Conservation (phyloP, 2,797 vertebrate genomes). For the Heteromormyrus szaboi region DNA sequence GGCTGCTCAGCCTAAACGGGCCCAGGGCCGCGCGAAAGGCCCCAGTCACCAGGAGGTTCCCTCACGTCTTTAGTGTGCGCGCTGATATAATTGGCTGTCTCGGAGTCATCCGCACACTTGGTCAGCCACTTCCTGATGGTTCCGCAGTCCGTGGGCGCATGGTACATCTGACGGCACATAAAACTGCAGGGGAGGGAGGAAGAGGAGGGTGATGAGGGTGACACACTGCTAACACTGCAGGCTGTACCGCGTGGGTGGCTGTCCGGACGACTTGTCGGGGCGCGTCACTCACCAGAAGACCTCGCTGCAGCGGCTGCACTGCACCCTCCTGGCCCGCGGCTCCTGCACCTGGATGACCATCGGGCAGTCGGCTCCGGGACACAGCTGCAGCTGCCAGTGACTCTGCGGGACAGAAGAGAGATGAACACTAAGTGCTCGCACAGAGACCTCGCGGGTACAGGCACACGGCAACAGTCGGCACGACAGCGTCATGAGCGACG, state of each 20-base stretch:
- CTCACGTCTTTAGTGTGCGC: conserved; percentile 99
- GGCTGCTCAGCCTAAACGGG: not conserved
- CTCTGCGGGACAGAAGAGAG: conserved; percentile 56
- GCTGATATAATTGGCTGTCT: conserved; percentile 99
- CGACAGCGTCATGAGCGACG: not conserved
- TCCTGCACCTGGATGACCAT: conserved; percentile 98
- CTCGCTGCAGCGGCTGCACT: conserved; percentile 92
- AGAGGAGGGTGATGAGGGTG: not conserved
- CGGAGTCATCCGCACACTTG: conserved; percentile 97
- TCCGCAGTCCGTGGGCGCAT: conserved; percentile 93
- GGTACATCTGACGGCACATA: conserved; percentile 99
- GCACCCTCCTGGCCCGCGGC: conserved; percentile 88
- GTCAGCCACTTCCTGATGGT: conserved; percentile 98
- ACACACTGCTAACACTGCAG: not conserved
- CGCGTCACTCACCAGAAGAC: conserved; percentile 84
- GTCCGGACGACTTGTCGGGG: not conserved
- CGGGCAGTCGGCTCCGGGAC: conserved; percentile 94
- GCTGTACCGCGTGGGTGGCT: not conserved
- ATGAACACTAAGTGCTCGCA: not conserved
- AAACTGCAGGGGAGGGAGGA: conserved; percentile 66
- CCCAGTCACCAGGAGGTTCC: not conserved
- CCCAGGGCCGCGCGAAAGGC: not conserved
- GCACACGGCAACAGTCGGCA: not conserved
- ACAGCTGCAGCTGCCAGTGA: conserved; percentile 97
- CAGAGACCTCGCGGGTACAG: not conserved